Evolutionary conservation across 2,113 vertebrate species (phyloP), one percentile per base, ranked within the genome.

Genomic region (Laterallus jamaicensis): DNA sequence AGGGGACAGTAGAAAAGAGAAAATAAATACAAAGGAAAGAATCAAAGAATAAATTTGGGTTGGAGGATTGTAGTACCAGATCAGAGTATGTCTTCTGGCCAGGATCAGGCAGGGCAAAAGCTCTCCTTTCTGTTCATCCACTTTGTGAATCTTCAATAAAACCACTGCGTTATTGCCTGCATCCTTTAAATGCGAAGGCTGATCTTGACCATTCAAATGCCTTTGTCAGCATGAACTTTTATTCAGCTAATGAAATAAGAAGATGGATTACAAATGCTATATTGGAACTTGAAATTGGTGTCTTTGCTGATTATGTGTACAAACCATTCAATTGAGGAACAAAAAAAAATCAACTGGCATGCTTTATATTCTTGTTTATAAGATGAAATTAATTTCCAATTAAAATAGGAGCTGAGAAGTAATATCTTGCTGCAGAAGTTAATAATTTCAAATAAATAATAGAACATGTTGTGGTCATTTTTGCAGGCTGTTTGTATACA

Each of bases 391-490:
- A 7, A 91, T 91, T 89, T 91, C 35, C 55, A 82, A 91, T 91
- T 94, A 88, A 84, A 91, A 82, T 54, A 79, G 11, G 16, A 88
- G 21, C 19, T 91, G 80, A 47, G 21, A 70, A 93, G 68, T 71
- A 83, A 39, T 78, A 22, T 35, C 32, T 93, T 54, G 10, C 35
- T 84, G 26, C 10, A 86, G 42, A 88, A 86, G 31, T 71, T 60
- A 92, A 49, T 86, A 83, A 67, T 92, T 92, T 92, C 10, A 58
- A 78, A 92, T 79, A 92, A 94, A 76, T 66, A 78, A 79, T 73
- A 92, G 39, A 90, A 54, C 5, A 40, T 60, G 28, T 14, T 73
- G 39, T 78, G 86, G 66, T 91, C 86, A 86, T 92, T 90, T 47
- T 90, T 92, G 35, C 20, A 49, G 20, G 37, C 15, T 5, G 69